Percentiles rank a stretch among this genome's conserved stretches.
phyloP scores from a whole-genome alignment of 2,797 vertebrate genomes.

The Trichosurus vulpecula region DNA sequence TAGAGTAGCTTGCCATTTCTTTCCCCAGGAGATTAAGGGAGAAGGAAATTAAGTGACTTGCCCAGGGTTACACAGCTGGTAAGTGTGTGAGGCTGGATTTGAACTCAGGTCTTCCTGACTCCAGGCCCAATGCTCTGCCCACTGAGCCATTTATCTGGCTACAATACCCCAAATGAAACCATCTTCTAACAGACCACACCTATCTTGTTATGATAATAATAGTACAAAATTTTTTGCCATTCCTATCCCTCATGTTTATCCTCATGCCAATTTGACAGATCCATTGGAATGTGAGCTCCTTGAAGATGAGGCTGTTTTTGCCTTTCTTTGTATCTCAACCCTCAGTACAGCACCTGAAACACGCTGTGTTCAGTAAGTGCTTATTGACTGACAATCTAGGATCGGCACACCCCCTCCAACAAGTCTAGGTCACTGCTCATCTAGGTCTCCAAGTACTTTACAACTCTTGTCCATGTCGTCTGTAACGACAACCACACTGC shows the following conservation, averaged over 20 bases:
- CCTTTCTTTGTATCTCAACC: not conserved
- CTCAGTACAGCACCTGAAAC: not conserved
- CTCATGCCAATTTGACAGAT: not conserved
- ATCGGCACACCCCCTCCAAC: not conserved
- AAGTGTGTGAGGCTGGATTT: too few relatives aligned
- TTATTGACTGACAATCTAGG: not conserved
- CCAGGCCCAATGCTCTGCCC: too few relatives aligned
- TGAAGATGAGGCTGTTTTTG: not conserved
- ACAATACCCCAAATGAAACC: too few relatives aligned
- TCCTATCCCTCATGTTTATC: not conserved
- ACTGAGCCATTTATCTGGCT: too few relatives aligned
- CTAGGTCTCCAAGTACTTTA: not conserved
- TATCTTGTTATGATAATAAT: too few relatives aligned
- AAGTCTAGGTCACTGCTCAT: not conserved
- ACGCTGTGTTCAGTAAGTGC: not conserved
- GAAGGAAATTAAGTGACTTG: too few relatives aligned
- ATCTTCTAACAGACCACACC: too few relatives aligned
- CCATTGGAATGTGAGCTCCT: not conserved
- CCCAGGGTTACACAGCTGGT: too few relatives aligned
- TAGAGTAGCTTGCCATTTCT: not conserved
- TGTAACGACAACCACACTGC: too few relatives aligned
- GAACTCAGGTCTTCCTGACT: too few relatives aligned
- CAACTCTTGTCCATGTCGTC: not conserved
- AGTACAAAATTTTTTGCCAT: too few relatives aligned
- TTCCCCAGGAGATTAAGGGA: not conserved